Conservation (phyloP, 2,888 invertebrate species). For the Busseola fusca region DNA sequence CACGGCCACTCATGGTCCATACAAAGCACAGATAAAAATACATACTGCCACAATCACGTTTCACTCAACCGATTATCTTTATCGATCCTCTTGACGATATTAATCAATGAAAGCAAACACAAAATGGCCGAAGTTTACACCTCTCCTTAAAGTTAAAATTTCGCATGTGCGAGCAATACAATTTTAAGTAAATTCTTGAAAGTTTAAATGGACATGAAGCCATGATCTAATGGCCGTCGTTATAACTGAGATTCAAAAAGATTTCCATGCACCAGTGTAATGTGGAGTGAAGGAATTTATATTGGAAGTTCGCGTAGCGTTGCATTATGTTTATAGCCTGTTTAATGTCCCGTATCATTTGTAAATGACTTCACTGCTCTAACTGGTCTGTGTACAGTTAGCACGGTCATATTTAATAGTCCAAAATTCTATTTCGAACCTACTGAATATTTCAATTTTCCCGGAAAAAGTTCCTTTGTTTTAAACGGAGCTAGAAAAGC, state of each 20-base stretch:
- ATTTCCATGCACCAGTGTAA: conserved; percentile 29
- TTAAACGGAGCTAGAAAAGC: conserved; percentile 10
- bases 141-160: background rate
- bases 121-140: background rate
- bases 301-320: conserved; percentile 18
- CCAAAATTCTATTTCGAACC: conserved; percentile 9
- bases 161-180: conserved; percentile 4
- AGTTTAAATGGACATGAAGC: conserved; percentile 6
- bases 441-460: conserved; percentile 11
- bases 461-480: background rate
- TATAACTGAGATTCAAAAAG: conserved; percentile 19
- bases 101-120: background rate
- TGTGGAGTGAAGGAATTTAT: conserved; percentile 27
- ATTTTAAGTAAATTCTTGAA: conserved; percentile 8
- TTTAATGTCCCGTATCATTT: conserved; percentile 38
- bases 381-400: conserved; percentile 12
- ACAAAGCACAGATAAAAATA: background rate
- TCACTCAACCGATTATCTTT: background rate
- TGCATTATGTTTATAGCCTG: conserved; percentile 29
- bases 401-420: conserved; percentile 5
- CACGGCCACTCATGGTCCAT: background rate
- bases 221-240: background rate
- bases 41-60: background rate
- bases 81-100: background rate
- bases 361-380: conserved; percentile 15